phyloP scores from a whole-genome alignment of 2,113 vertebrate genomes.

The Fulmarus glacialis region DNA sequence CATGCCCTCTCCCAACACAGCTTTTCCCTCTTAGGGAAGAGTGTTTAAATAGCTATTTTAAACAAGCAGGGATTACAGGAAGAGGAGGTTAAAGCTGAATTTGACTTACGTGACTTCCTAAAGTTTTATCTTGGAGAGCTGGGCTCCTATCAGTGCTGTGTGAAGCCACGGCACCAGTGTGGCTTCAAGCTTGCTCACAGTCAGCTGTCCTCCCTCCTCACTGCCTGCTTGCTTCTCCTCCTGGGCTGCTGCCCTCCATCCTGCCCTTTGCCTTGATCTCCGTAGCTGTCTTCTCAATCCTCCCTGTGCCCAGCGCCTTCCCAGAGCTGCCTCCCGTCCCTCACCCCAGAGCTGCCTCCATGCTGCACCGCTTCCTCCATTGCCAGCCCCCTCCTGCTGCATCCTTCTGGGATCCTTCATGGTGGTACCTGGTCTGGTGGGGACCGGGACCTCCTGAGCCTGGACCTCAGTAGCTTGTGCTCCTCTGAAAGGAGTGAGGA shows the following conservation, averaged over 20 bases:
- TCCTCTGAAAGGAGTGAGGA: background rate
- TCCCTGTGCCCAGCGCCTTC: background rate
- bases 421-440: background rate
- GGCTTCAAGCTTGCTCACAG: background rate
- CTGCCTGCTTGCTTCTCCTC: background rate
- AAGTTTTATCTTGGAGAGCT: background rate
- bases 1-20: background rate
- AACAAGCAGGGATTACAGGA: background rate
- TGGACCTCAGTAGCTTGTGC: background rate
- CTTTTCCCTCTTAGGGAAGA: background rate
- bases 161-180: background rate
- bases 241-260: background rate
- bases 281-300: background rate
- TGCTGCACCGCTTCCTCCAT: accelerated
- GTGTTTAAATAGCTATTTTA: background rate
- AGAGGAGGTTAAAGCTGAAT: background rate
- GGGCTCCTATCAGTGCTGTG: background rate
- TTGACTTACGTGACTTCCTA: background rate
- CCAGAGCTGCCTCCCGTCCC: background rate
- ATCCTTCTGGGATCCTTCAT: background rate
- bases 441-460: background rate
- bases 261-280: background rate
- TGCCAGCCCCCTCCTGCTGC: background rate
- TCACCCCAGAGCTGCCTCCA: background rate
- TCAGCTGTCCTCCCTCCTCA: background rate